Conservation (phyloP, 1,140 invertebrate genomes). For the Orchesella cincta region DNA sequence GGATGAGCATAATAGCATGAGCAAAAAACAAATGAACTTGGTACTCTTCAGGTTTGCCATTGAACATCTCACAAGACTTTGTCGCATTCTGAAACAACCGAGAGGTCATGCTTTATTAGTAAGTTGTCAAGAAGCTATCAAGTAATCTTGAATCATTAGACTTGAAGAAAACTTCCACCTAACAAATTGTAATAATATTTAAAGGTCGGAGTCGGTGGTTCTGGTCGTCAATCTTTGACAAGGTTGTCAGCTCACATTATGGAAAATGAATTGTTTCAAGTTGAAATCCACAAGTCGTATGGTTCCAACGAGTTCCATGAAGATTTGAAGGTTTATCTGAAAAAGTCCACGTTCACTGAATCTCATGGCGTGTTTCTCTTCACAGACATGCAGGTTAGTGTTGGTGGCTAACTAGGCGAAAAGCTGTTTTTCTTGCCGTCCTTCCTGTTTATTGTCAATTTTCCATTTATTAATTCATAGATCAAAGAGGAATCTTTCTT, state of each 20-base stretch:
- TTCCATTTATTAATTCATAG: constrained; percentile 56
- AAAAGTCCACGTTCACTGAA: constrained; percentile 77
- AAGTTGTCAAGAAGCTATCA: no score
- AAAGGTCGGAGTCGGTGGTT: constrained; percentile 91
- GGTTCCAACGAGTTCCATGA: constrained; percentile 83
- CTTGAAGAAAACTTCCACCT: no score
- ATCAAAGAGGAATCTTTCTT: constrained; percentile 92
- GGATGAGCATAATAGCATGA: constrained; percentile 92
- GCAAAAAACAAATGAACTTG: constrained; percentile 95
- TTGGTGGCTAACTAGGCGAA: background rate
- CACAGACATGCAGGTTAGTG: constrained; percentile 76
- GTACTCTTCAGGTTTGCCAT: constrained; percentile 93
- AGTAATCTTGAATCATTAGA: no score
- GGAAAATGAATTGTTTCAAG: constrained; percentile 84
- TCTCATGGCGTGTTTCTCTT: constrained; percentile 89
- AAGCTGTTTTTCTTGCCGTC: background rate
- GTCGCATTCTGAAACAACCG: constrained; percentile 87
- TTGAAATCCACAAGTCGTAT: constrained; percentile 88
- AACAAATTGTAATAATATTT: no score
- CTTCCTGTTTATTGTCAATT: background rate
- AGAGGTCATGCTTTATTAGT: constrained; percentile 78
- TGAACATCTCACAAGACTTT: constrained; percentile 89
- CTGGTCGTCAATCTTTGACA: constrained; percentile 86
- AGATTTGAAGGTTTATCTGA: constrained; percentile 80
- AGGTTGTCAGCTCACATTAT: constrained; percentile 87